Percentiles rank a stretch among this genome's conserved stretches.
phyloP scores from a whole-genome alignment of 2,888 invertebrate genomes.

The Linyphia triangularis region DNA sequence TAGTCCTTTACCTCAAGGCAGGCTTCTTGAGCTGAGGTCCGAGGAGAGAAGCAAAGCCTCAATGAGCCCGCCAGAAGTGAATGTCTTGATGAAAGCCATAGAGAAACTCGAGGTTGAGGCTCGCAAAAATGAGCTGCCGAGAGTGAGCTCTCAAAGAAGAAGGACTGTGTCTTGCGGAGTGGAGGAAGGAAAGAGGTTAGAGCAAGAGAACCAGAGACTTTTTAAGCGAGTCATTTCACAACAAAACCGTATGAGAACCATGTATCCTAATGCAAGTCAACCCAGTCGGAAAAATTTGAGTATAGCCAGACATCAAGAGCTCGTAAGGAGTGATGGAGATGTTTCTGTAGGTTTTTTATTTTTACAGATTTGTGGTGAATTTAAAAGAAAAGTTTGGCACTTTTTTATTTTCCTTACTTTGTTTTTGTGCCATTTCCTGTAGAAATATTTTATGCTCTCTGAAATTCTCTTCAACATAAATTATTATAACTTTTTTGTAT shows the following conservation, averaged over 20 bases:
- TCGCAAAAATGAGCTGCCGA: slow-evolving; percentile 8
- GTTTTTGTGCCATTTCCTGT: no score
- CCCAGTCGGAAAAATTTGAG: slow-evolving; percentile 5
- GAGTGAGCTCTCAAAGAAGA: slow-evolving; percentile 17
- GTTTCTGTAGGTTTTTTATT: slow-evolving; percentile 41
- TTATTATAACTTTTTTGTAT: no score
- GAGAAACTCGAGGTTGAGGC: slow-evolving; percentile 65
- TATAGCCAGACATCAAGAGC: slow-evolving; percentile 11
- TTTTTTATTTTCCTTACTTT: neutral
- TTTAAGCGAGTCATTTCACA: slow-evolving; percentile 80
- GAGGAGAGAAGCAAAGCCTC: slow-evolving; percentile 9
- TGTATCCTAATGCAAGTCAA: slow-evolving; percentile 27
- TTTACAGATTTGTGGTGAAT: no score
- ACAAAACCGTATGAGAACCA: slow-evolving; percentile 56
- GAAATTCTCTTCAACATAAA: no score
- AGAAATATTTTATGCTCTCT: no score
- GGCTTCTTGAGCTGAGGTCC: slow-evolving; percentile 13
- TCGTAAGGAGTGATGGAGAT: slow-evolving; percentile 54
- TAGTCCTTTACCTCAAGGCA: slow-evolving; percentile 58
- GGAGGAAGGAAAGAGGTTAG: slow-evolving; percentile 80
- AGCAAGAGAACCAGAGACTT: slow-evolving; percentile 81
- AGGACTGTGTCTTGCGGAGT: slow-evolving; percentile 81
- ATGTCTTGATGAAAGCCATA: slow-evolving; percentile 66
- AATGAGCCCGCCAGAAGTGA: slow-evolving; percentile 42
- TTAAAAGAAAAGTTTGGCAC: no score